Base-by-base conservation (phyloP, 2,113 vertebrate species). In the Myrmecophaga tridactyla region DNA sequence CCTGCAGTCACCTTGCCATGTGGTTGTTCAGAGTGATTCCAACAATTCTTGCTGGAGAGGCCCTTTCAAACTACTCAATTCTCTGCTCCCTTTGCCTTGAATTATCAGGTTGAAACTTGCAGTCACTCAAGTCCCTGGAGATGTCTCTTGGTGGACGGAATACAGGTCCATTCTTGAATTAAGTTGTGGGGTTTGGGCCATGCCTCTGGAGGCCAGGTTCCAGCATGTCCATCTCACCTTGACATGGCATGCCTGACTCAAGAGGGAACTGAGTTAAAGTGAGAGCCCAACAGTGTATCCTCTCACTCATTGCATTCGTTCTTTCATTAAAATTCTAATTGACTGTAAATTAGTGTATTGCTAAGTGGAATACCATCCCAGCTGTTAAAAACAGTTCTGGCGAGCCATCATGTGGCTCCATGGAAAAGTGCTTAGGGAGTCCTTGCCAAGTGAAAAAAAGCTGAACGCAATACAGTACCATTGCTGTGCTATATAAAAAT, bases 331-430 rank as follows among this genome's bases (percentile, higher is more conserved):
- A 69, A 76, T 78, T 60, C 86, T 27, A 0, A 8, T 15, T 0
- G 0, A 14, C 48, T 29, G 27, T 83, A n/a, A 53, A 2, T 56
- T 8, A 46, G 85, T 67, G 0, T 25, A 7, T 41, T 76, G 3
- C 65, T 43, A 1, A 0, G 0, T 34, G 43, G 63, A 56, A 15
- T 6, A 14, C 65, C 1, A 0, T n/a, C 70, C 65, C 43, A 2
- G 34, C 81, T 84, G 1, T 29, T 63, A 11, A 13, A 34, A 23
- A 20, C 36, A 6, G 2, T n/a, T n/a, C 58, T 9, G 7, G 0
- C 10, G 70, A 13, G 18, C n/a, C n/a, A 3, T 56, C n/a, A 3
- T 0, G 29, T 18, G 41, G 63, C 81, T 75, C 56, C 11, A 2
- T 14, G 70, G 94, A 15, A 86, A 51, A 87, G 92, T 13, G 53